Conservation (phyloP, 2,113 vertebrate species). For the Cephalopterus ornatus region DNA sequence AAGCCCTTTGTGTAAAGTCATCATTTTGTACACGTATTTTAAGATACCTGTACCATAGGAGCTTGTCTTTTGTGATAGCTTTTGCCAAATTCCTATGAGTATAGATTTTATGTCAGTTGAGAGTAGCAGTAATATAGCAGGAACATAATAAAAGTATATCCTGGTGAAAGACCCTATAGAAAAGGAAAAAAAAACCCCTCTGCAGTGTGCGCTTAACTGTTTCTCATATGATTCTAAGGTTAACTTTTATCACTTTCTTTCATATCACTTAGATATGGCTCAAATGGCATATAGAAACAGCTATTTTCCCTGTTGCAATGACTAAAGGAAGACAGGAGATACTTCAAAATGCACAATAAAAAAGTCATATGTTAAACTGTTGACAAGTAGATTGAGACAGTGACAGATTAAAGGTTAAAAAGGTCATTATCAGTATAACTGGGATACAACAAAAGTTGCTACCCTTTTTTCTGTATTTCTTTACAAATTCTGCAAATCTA, state of each 20-base stretch:
- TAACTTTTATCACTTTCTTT: not conserved
- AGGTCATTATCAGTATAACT: not conserved
- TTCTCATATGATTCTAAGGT: not conserved
- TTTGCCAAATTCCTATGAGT: slow-evolving; percentile 21
- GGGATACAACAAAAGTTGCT: not conserved
- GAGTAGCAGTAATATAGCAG: slow-evolving; percentile 2
- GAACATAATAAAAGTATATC: slow-evolving; percentile 23
- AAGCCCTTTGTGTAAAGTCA: slow-evolving; percentile 39
- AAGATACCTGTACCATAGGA: slow-evolving; percentile 13
- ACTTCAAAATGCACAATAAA: not conserved
- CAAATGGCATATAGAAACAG: not conserved
- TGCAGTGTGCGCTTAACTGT: not conserved
- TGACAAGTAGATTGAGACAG: not conserved
- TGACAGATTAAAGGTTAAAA: not conserved
- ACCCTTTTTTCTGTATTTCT: not conserved
- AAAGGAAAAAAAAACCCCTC: not conserved
- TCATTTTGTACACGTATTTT: slow-evolving; percentile 51
- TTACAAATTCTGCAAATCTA: not conserved
- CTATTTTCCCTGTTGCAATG: not conserved
- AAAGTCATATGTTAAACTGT: not conserved
- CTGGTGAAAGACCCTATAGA: not conserved
- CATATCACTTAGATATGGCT: not conserved
- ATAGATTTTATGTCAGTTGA: slow-evolving; percentile 65
- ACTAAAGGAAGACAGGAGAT: not conserved
- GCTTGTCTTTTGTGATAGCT: not conserved